These are phyloP conservation scores for Chionomys nivalis DNA, from an alignment of 2,113 vertebrate species.

Conservation along the genomic window DNA sequence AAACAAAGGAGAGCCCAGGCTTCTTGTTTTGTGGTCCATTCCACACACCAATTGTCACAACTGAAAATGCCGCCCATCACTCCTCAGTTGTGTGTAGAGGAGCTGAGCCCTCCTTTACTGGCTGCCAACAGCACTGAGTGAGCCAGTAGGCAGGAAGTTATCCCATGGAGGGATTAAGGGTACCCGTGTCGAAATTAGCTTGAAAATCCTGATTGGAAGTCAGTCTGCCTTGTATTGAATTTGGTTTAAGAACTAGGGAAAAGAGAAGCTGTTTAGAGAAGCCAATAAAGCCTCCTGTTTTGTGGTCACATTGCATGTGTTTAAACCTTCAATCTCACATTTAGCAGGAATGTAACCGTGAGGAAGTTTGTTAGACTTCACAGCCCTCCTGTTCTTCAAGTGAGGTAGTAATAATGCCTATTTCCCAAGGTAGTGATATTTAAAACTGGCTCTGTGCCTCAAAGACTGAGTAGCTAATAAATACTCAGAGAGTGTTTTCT, in stretches of 20 bases:
- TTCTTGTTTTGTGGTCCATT: neutral
- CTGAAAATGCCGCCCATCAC: neutral
- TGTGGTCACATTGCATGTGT: neutral
- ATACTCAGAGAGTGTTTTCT: neutral
- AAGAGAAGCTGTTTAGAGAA: slow-evolving; percentile 21
- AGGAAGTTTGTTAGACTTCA: neutral
- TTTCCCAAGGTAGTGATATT: neutral
- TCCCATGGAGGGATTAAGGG: slow-evolving; percentile 38
- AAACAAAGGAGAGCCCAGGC: neutral
- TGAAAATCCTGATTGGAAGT: slow-evolving; percentile 63
- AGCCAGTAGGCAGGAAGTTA: slow-evolving; percentile 3
- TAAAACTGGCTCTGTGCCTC: neutral
- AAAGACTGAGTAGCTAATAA: neutral
- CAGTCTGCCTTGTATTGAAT: slow-evolving; percentile 48
- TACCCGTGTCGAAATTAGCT: slow-evolving; percentile 45
- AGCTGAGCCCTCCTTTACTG: neutral
- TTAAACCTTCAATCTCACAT: neutral
- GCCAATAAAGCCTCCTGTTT: neutral
- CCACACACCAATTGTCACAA: neutral
- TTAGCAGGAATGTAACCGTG: slow-evolving; percentile 31
- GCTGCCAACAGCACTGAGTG: neutral
- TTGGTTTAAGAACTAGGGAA: slow-evolving; percentile 14
- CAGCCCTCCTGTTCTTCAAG: neutral
- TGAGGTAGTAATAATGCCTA: neutral
- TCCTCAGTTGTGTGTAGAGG: neutral